Evolutionary conservation across 2,888 invertebrate species (phyloP).

Genomic region (Chorisops tibialis): DNA sequence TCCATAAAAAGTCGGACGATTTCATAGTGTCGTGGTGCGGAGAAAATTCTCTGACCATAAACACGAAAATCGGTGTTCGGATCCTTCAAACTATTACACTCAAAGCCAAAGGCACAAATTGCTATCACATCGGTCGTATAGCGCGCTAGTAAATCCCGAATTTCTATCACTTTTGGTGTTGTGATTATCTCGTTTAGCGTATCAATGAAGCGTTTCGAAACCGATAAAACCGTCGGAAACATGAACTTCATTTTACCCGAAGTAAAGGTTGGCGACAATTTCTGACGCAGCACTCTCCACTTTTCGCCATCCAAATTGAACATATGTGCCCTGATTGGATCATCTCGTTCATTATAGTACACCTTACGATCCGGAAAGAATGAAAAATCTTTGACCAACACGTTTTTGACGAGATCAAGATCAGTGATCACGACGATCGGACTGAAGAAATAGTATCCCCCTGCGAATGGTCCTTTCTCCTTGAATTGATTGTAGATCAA

Average conservation of each 20-base stretch:
- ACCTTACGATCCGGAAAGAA: constrained; percentile 41
- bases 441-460: constrained; percentile 31
- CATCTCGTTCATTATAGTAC: constrained; percentile 39
- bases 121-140: constrained; percentile 53
- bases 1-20: neutral
- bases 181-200: constrained; percentile 35
- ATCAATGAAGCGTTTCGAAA: constrained; percentile 32
- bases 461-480: constrained; percentile 25
- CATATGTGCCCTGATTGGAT: constrained; percentile 41
- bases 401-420: constrained; percentile 39
- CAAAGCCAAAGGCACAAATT: constrained; percentile 48
- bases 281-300: constrained; percentile 49
- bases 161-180: constrained; percentile 40
- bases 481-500: constrained; percentile 22
- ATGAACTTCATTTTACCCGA: constrained; percentile 50
- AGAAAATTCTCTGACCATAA: constrained; percentile 31
- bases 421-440: constrained; percentile 29
- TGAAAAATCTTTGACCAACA: constrained; percentile 42
- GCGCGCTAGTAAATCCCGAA: constrained; percentile 39
- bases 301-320: constrained; percentile 41
- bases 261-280: constrained; percentile 50
- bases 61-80: constrained; percentile 41
- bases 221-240: constrained; percentile 42
- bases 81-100: constrained; percentile 44
- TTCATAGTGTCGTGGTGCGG: constrained; percentile 14